Evolutionary conservation across 2,888 invertebrate genomes (phyloP).

Genomic region (Heteropelma amictum): DNA sequence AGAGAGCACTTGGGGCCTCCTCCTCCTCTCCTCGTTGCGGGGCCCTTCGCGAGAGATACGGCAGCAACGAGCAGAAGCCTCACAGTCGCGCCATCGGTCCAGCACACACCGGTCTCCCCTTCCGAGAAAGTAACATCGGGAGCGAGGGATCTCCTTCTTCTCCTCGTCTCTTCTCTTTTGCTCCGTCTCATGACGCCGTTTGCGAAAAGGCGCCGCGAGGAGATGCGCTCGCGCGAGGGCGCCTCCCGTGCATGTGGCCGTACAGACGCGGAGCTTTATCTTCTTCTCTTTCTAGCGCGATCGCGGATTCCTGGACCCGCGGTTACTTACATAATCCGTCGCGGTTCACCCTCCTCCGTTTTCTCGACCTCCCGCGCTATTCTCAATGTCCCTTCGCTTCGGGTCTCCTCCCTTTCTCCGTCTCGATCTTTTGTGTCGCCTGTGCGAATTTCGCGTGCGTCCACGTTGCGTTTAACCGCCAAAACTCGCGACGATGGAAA

Average conservation of each 20-base stretch:
- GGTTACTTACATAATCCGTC: constrained; percentile 63
- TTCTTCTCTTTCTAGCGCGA: constrained; percentile 5
- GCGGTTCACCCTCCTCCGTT: constrained; percentile 44
- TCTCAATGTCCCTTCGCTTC: constrained; percentile 19
- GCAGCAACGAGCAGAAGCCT: constrained; percentile 42
- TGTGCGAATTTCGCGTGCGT: constrained; percentile 18
- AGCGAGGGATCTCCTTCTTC: constrained; percentile 24
- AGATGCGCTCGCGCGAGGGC: constrained; percentile 53
- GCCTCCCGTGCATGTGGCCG: constrained; percentile 41
- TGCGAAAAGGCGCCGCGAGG: constrained; percentile 60
- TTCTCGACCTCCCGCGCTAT: constrained; percentile 22
- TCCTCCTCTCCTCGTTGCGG: background rate
- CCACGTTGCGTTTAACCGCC: constrained; percentile 7
- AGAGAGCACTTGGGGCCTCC: background rate
- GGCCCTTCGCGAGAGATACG: constrained; percentile 34
- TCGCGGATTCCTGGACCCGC: constrained; percentile 56
- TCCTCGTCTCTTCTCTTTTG: background rate
- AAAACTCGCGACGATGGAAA: constrained; percentile 31
- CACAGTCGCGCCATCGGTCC: constrained; percentile 53
- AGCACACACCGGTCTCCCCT: constrained; percentile 52
- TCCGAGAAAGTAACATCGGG: constrained; percentile 56
- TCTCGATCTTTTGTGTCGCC: constrained; percentile 13
- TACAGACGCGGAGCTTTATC: background rate
- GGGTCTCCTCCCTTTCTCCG: background rate
- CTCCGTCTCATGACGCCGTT: constrained; percentile 35